phyloP scores from a whole-genome alignment of 2,797 vertebrate species.

The Streptopelia turtur region DNA sequence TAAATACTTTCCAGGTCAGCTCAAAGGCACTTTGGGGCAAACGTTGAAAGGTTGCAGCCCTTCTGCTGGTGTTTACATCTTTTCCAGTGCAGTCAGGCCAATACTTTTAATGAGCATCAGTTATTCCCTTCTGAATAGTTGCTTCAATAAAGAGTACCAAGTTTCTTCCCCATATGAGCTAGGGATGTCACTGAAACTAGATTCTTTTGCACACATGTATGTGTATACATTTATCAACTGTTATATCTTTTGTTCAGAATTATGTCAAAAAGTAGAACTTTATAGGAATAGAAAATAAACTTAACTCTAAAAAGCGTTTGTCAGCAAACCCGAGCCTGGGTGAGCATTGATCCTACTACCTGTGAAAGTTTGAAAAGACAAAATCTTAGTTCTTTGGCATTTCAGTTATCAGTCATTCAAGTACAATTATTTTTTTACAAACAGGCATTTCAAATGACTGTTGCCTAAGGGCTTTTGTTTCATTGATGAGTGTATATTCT shows the following conservation, averaged over 20 bases:
- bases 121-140: not conserved
- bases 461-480: not conserved
- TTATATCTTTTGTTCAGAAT: not conserved
- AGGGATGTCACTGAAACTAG: not conserved
- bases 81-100: not conserved
- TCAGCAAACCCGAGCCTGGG: not conserved
- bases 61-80: not conserved
- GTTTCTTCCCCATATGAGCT: not conserved
- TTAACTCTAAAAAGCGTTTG: not conserved
- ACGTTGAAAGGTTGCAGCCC: not conserved
- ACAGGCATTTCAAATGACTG: constrained; percentile 12
- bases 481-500: not conserved
- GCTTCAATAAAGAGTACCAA: not conserved
- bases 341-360: not conserved
- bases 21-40: not conserved
- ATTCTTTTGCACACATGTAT: not conserved
- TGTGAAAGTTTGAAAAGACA: not conserved
- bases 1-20: not conserved
- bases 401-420: not conserved
- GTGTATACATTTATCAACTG: rapidly evolving
- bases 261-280: not conserved
- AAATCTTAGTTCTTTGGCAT: not conserved
- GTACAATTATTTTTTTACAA: not conserved
- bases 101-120: not conserved
- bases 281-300: not conserved